Evolutionary conservation across 2,888 invertebrate species (phyloP), one percentile per base, ranked within the genome.

Genomic region (Drosophila melanocephala): DNA sequence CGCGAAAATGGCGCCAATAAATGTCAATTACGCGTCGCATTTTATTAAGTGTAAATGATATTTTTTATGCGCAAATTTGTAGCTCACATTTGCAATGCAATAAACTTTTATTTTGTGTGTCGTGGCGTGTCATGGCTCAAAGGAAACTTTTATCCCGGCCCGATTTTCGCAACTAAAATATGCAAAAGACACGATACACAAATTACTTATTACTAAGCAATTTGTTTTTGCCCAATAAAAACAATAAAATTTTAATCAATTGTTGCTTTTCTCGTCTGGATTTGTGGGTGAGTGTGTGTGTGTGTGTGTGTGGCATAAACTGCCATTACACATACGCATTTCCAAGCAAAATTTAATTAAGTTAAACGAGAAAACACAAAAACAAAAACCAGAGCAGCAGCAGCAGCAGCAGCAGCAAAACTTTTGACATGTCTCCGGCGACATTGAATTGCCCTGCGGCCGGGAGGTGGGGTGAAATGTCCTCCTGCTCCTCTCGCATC

Each of bases 211-310:
- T 81, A 72, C 76, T 51, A 62, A 60, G 76, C 66, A 68, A 79
- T 69, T 75, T 65, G 63, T 65, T 60, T 35, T 47, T 14, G n/a
- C 10, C 62, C 58, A 33, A 71, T 66, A 70, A 78, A 80, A 74
- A 89, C 70, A 78, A 88, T 86, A 72, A 83, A 88, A 81, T 90
- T 77, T 86, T 90, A 84, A 90, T 86, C 87, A 87, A 88, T 88
- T 88, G 81, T 81, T 79, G 82, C 68, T 68, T 51, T 51, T 16
- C 22, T 10, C 10, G 22, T 37, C 2, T 16, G 6, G 5, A 1
- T 37, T 5, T 16, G 7, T 22, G 12, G 0, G 6, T 55, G 22
- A 22, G 42, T 35, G 16, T 32, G 3, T 55, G 16, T 22, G 3
- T 32, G 3, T 42, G n/a, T 22, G 14, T 47, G 14, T 47, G 26